Percentiles rank a stretch among this genome's conserved stretches.
phyloP scores from a whole-genome alignment of 2,888 invertebrate species.

The Theretra japonica region DNA sequence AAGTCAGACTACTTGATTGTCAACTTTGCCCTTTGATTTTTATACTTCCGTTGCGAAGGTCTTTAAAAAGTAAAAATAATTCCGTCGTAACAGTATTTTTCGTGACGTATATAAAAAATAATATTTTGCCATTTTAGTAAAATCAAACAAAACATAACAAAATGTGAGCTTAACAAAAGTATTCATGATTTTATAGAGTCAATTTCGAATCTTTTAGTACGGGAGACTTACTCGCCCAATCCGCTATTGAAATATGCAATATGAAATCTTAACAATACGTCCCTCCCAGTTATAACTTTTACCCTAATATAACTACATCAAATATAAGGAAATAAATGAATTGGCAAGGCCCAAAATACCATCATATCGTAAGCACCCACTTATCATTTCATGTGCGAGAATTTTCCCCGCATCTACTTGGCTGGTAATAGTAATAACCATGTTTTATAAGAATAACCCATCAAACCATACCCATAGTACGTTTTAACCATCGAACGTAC shows the following conservation, averaged over 20 bases:
- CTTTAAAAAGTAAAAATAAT: no score
- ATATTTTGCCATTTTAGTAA: no score
- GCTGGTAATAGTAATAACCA: conserved; percentile 6
- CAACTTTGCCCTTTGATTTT: not conserved
- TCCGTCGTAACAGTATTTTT: no score
- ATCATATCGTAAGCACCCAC: not conserved
- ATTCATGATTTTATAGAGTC: no score
- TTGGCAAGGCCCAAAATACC: no score
- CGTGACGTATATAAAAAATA: no score
- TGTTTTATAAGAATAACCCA: conserved; percentile 19
- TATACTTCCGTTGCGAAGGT: not conserved
- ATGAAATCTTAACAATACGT: not conserved
- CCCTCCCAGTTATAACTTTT: not conserved
- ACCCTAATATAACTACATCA: not conserved
- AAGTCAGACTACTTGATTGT: not conserved
- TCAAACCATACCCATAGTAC: conserved; percentile 39
- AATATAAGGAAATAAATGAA: not conserved
- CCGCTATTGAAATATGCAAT: not conserved
- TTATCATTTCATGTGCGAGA: conserved; percentile 8
- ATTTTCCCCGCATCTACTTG: conserved; percentile 12
- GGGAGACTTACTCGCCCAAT: no score
- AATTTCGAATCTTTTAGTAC: no score
- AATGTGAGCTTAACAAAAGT: no score
- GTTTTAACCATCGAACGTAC: conserved; percentile 59
- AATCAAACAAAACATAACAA: no score